Percentiles rank a stretch among this genome's conserved stretches.
These are phyloP conservation scores for Cheilosia scutellata DNA, from an alignment of 2,888 invertebrate genomes.

Conservation along the genomic window DNA sequence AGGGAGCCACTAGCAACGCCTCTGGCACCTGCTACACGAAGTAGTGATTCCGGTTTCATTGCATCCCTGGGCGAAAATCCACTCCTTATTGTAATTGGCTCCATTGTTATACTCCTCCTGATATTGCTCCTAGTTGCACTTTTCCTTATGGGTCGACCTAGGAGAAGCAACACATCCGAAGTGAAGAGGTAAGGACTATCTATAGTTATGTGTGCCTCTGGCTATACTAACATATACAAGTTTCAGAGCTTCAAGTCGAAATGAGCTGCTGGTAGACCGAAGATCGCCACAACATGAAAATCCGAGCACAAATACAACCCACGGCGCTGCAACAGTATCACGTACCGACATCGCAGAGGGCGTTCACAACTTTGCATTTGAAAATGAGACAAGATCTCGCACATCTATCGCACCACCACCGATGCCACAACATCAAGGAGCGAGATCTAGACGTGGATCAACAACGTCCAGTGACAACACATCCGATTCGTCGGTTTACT, in stretches of 20 bases:
- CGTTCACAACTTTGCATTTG: constrained; percentile 82
- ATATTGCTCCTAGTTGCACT: constrained; percentile 81
- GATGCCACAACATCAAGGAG: constrained; percentile 73
- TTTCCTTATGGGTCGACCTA: constrained; percentile 81
- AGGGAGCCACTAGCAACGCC: constrained; percentile 84
- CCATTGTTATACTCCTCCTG: constrained; percentile 81
- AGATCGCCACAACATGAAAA: constrained; percentile 80
- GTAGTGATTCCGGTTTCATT: constrained; percentile 80
- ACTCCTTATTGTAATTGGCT: constrained; percentile 81
- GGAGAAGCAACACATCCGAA: constrained; percentile 78
- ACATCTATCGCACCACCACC: constrained; percentile 77
- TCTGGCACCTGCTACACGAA: constrained; percentile 82
- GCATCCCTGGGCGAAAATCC: constrained; percentile 82
- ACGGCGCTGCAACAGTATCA: constrained; percentile 77
- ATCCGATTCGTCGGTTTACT: constrained; percentile 84
- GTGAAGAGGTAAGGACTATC: constrained; percentile 79
- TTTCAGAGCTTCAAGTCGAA: constrained; percentile 80
- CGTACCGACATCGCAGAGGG: constrained; percentile 78
- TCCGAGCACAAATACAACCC: constrained; percentile 74
- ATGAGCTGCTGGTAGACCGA: constrained; percentile 81
- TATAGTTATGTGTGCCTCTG: neutral
- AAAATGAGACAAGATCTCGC: constrained; percentile 77
- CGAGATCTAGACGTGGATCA: constrained; percentile 79
- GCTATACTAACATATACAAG: neutral
- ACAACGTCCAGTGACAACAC: constrained; percentile 82